Evolutionary conservation across 2,888 invertebrate genomes (phyloP), one percentile per base, ranked within the genome.

Genomic region (Lepetodrilus schrolli): DNA sequence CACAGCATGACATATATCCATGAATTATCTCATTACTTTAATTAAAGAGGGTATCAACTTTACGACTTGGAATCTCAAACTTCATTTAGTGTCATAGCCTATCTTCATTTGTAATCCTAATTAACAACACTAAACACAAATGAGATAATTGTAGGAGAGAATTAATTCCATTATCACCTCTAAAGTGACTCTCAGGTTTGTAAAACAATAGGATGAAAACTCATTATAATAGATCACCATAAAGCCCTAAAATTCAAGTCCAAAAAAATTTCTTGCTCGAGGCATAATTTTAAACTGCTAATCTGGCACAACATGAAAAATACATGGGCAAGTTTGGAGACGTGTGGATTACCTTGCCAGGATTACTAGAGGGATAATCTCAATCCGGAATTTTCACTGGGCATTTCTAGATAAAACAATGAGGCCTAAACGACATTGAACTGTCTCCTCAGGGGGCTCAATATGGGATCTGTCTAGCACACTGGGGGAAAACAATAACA

Each of bases 401-500:
- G n/a, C n/a, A n/a, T n/a, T n/a, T n/a, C 34, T 30, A 26, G 34
- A 17, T 30, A 30, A 58, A 58, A 58, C 34, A 58, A 13, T 30
- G 58, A 58, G 30, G 26, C 58, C 10, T 58, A 26, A 10, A 2
- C 17, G 43, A 43, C 43, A 43, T 43, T 43, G 17, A 7, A 43
- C 43, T 43, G 43, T 43, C 43, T 43, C n/a, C 26, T 30, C 5
- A 1, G 23, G n/a, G 8, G 21, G 26, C 30, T n/a, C 10, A 58
- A 23, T 34, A 34, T 30, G 26, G 30, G 58, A 43, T 17, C 13
- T 43, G 43, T 17, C 34, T 17, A 30, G 17, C 26, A n/a, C 30
- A 58, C 58, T 30, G 58, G 58, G 34, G 13, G 34, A 58, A n/a
- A 58, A 58, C 17, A 58, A 58, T n/a, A 51, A 58, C 30, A 58